These are phyloP conservation scores for Leptinotarsa juncta DNA, from an alignment of 2,888 invertebrate species.

Conservation along the genomic window DNA sequence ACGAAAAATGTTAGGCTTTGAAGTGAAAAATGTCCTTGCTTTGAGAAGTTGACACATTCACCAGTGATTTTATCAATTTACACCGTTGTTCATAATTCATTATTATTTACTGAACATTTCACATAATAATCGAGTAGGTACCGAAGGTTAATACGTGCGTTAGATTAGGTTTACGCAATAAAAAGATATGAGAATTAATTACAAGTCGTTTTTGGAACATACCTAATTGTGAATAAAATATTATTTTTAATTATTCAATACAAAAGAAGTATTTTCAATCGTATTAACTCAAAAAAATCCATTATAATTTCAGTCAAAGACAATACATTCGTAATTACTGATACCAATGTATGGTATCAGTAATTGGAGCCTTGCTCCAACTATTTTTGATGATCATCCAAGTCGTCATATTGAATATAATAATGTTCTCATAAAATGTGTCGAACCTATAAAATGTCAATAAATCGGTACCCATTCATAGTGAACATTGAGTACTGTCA, in stretches of 20 bases:
- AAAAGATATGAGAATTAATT: not conserved
- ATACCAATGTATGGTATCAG: too few relatives aligned
- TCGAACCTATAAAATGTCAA: too few relatives aligned
- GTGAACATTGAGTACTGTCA: too few relatives aligned
- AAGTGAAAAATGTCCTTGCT: slow-evolving; percentile 27
- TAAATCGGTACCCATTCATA: too few relatives aligned
- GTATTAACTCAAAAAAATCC: too few relatives aligned
- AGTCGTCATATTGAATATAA: not conserved
- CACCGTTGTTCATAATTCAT: slow-evolving; percentile 16
- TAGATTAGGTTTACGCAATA: not conserved
- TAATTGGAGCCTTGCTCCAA: too few relatives aligned
- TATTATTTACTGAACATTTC: slow-evolving; percentile 26
- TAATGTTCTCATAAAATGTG: not conserved
- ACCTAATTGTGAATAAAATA: not conserved
- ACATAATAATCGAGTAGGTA: slow-evolving; percentile 1
- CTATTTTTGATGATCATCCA: not conserved
- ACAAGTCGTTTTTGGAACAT: not conserved
- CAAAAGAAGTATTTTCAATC: too few relatives aligned
- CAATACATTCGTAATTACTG: too few relatives aligned
- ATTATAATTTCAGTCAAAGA: too few relatives aligned
- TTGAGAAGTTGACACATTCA: slow-evolving; percentile 22
- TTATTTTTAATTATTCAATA: not conserved
- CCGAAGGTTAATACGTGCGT: not conserved
- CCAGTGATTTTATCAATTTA: slow-evolving; percentile 25
- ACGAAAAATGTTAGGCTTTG: too few relatives aligned